Evolutionary conservation across 2,113 vertebrate species (phyloP).

Genomic region (Gallinago paraguaiae): DNA sequence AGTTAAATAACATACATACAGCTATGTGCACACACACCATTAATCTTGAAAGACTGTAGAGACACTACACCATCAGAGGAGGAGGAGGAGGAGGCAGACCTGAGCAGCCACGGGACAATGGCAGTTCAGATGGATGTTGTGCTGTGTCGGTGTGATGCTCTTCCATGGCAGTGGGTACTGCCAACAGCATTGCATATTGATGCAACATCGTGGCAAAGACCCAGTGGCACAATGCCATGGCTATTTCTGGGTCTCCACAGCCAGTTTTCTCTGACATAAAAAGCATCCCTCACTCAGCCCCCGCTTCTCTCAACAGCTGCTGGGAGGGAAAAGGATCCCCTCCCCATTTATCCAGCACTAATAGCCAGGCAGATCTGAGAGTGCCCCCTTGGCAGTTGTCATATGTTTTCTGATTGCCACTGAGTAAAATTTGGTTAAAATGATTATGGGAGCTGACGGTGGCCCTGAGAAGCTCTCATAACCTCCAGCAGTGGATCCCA

Average conservation of each 20-base stretch:
- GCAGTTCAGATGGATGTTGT: fast-evolving
- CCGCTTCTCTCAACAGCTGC: neutral
- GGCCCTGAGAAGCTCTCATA: neutral
- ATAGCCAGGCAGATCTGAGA: neutral
- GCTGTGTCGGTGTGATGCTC: neutral
- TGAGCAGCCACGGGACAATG: fast-evolving
- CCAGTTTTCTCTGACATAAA: neutral
- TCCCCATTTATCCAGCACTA: neutral
- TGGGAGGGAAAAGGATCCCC: neutral
- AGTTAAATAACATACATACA: fast-evolving
- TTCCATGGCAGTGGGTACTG: fast-evolving
- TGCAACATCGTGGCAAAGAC: neutral
- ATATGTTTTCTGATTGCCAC: neutral
- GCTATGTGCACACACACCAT: too few relatives aligned
- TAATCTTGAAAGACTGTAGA: neutral
- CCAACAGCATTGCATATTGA: neutral
- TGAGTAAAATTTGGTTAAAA: neutral
- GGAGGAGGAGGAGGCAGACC: neutral
- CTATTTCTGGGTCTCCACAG: slow-evolving; percentile 22
- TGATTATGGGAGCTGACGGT: neutral
- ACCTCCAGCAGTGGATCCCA: neutral
- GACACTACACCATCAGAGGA: neutral
- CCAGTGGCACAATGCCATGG: neutral
- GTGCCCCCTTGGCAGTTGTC: neutral
- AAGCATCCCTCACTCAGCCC: neutral